phyloP scores from a whole-genome alignment of 2,888 invertebrate genomes.

The Pseudococcus longispinus region DNA sequence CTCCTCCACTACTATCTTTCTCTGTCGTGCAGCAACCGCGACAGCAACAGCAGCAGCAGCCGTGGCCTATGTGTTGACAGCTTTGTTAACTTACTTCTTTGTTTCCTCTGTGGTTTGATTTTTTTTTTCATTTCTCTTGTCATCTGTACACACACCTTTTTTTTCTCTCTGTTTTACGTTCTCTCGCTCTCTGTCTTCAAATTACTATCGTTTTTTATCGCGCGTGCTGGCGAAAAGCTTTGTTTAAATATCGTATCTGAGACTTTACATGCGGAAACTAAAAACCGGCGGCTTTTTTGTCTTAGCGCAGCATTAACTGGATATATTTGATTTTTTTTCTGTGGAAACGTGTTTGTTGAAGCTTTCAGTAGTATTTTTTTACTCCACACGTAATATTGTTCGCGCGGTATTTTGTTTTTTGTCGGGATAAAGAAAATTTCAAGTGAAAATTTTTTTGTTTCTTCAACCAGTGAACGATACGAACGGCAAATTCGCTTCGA shows the following conservation, averaged over 20 bases:
- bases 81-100: constrained; percentile 51
- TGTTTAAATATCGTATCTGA: background rate
- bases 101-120: constrained; percentile 8
- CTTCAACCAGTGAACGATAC: background rate
- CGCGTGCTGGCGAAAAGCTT: constrained; percentile 22
- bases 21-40: background rate
- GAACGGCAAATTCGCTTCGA: constrained; percentile 46
- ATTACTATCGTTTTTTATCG: constrained; percentile 47
- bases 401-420: background rate
- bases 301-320: constrained; percentile 41
- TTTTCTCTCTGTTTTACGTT: constrained; percentile 1
- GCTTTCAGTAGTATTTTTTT: constrained; percentile 1
- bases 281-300: constrained; percentile 37
- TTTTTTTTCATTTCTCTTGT: background rate
- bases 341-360: background rate
- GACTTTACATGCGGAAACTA: constrained; percentile 32
- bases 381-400: background rate
- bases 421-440: background rate
- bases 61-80: constrained; percentile 52
- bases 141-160: background rate
- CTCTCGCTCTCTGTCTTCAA: constrained; percentile 47
- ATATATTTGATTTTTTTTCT: background rate
- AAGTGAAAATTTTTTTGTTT: background rate
- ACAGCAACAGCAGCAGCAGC: constrained; percentile 6
- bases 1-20: background rate